Evolutionary conservation across 2,888 invertebrate species (phyloP), one percentile per base, ranked within the genome.

Genomic region (Lithophane leautieri): DNA sequence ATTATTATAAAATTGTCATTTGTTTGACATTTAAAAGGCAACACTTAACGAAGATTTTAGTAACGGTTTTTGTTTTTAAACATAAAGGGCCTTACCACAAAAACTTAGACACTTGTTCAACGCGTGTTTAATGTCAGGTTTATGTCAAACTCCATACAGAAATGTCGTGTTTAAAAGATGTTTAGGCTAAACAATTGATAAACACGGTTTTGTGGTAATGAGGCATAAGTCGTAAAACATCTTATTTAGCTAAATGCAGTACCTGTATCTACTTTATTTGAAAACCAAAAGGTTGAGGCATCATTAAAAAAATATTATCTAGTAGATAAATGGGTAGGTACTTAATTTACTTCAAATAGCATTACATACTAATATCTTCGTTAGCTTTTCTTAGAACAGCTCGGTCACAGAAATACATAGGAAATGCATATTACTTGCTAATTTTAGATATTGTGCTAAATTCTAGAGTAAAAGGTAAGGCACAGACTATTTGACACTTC

Each of bases 401-500:
- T 83, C 79, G 78, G 81, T 87, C 81, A 85, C 74, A 73, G 71
- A 73, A 70, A 73, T 68, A 74, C 56, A 71, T 71, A 81, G 69
- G 67, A 81, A 75, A 85, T 79, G 79, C 77, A 85, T 78, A 60
- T 80, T 82, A 79, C 72, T 79, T 84, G 78, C 70, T 78, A 70
- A 75, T 19, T 52, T 73, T 76, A 85, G 63, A 74, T 68, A 73
- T 88, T 87, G 83, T 84, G 89, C 88, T 88, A 86, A 88, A 86
- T 86, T 87, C 73, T 83, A 81, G 74, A 86, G 89, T 88, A 84
- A 78, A 86, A 83, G 85, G 82, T 93, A 94, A 94, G 94, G 94
- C 94, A 94, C 94, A 87, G 82, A 83, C 88, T 89, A 87, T 91
- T 93, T 91, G 91, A 92, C 90, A 92, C 91, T 84, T 87, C 79